Evolutionary conservation across 1,140 invertebrate genomes (phyloP).

Genomic region (Caerostris darwini): DNA sequence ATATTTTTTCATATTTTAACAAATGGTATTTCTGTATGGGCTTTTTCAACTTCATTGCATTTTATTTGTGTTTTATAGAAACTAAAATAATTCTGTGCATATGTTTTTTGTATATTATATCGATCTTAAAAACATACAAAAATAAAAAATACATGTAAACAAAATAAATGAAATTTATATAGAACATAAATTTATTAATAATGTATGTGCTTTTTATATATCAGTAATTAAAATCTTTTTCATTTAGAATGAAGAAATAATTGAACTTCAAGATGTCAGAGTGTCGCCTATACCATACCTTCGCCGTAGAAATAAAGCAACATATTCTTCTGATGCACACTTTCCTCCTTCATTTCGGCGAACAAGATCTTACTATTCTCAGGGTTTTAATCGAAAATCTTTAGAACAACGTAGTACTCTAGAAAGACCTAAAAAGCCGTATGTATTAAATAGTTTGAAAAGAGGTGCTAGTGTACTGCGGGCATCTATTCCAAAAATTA

Average conservation of each 20-base stretch:
- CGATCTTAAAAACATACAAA: too few relatives aligned
- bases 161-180: too few relatives aligned
- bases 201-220: too few relatives aligned
- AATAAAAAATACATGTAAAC: too few relatives aligned
- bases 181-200: too few relatives aligned
- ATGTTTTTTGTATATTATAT: too few relatives aligned
- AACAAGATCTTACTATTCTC: slow-evolving; percentile 65
- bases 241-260: slow-evolving; percentile 85
- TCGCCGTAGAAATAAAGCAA: slow-evolving; percentile 85
- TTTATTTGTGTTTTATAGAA: too few relatives aligned
- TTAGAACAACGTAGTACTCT: not conserved
- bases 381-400: slow-evolving; percentile 71
- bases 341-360: slow-evolving; percentile 80
- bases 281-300: slow-evolving; percentile 92
- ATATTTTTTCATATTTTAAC: too few relatives aligned
- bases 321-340: slow-evolving; percentile 71
- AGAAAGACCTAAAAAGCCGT: slow-evolving; percentile 83
- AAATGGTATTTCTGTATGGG: too few relatives aligned
- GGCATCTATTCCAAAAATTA: slow-evolving; percentile 91
- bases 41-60: too few relatives aligned
- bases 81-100: too few relatives aligned
- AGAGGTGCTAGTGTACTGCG: slow-evolving; percentile 79
- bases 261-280: slow-evolving; percentile 90
- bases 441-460: slow-evolving; percentile 89
- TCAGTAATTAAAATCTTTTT: not conserved